Percentiles rank a stretch among this genome's conserved stretches.
phyloP scores from a whole-genome alignment of 2,113 vertebrate species.

The Burhinus bistriatus region DNA sequence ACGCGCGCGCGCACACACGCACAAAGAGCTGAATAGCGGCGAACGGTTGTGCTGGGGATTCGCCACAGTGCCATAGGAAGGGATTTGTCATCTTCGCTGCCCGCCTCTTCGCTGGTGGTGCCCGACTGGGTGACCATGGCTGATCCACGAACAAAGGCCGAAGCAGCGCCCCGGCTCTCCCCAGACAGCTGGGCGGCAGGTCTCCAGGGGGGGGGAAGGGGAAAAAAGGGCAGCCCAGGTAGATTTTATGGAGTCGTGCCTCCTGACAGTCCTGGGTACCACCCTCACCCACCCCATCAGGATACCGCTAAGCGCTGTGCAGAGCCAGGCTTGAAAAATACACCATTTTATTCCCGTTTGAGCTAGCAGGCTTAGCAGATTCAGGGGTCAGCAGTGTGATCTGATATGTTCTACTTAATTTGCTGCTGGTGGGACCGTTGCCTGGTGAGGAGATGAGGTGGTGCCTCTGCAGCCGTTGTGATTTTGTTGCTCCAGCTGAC shows the following conservation, averaged over 20 bases:
- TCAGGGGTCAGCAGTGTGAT: background rate
- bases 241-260: background rate
- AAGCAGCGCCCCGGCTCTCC: background rate
- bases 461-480: background rate
- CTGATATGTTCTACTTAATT: background rate
- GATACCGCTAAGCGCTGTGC: background rate
- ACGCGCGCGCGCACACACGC: background rate
- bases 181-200: background rate
- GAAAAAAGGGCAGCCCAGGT: background rate
- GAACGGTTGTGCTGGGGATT: background rate
- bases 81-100: background rate
- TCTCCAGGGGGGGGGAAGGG: background rate
- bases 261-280: background rate
- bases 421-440: background rate
- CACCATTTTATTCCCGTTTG: background rate
- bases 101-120: background rate
- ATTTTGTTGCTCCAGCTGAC: background rate
- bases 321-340: background rate
- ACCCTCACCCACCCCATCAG: background rate
- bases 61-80: background rate
- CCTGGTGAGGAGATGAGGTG: background rate
- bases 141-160: background rate
- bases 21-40: slow-evolving; percentile 25
- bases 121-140: background rate
- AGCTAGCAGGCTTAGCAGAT: background rate